These are phyloP conservation scores for Phoenicopterus ruber DNA, from an alignment of 2,113 vertebrate genomes.

Conservation along the genomic window DNA sequence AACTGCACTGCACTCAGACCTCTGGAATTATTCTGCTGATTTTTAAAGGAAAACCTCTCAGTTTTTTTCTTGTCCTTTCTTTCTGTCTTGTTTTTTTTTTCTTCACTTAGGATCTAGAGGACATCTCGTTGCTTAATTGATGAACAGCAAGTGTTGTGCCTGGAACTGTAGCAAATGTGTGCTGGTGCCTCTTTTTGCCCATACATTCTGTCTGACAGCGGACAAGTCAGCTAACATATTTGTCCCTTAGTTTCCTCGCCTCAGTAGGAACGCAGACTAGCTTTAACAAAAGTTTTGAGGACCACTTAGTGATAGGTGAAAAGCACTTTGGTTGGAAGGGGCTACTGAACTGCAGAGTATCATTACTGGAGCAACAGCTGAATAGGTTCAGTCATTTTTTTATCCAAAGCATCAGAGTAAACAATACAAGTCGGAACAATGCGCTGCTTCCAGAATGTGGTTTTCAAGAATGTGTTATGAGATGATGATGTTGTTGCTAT, in stretches of 20 bases:
- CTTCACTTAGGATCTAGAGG: not conserved
- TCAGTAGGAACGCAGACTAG: accelerated
- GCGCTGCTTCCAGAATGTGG: not conserved
- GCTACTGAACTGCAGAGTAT: not conserved
- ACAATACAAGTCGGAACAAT: not conserved
- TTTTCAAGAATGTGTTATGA: constrained; percentile 18
- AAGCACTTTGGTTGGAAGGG: not conserved
- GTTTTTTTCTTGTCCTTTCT: not conserved
- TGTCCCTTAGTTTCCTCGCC: not conserved
- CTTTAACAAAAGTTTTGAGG: not conserved
- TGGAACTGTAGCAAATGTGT: not conserved
- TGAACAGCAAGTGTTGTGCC: not conserved
- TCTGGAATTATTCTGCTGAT: not conserved
- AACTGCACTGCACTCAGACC: not conserved
- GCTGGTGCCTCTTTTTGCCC: not conserved
- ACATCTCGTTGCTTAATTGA: not conserved
- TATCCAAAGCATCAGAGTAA: not conserved
- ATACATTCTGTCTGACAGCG: not conserved
- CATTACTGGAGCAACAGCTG: not conserved
- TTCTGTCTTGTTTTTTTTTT: not conserved
- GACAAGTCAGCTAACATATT: not conserved
- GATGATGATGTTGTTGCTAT: constrained; percentile 7
- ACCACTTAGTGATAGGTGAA: not conserved
- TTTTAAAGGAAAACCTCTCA: not conserved
- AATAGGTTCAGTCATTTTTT: not conserved